Base-by-base conservation (phyloP, 2,888 invertebrate species). In the Trilocha varians region DNA sequence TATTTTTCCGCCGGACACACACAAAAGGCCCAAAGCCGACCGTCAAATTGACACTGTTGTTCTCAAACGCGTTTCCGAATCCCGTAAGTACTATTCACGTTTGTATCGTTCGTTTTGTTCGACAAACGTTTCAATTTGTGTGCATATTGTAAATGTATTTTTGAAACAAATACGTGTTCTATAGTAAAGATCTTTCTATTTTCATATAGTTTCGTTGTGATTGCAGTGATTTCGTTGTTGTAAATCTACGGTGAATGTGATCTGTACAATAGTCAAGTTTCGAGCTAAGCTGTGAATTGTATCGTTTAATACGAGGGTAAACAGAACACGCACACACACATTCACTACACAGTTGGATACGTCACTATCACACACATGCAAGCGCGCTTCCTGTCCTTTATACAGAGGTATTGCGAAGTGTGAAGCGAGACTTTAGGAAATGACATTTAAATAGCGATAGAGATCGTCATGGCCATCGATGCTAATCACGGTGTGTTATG, bases 341-440 rank as follows among this genome's bases (percentile, higher is more conserved):
- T 38, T 54, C 50, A 65, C 61, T 65, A 65, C 59, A 65, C 59
- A 57, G 49, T 57, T 51, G 48, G 42, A 57, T 52, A 58, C 48
- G 46, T 40, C 42, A 70, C 59, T 52, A 53, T 63, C 61, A 77
- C 73, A 78, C 65, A 68, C 78, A 79, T 80, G 79, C 79, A 77
- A 75, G 74, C 71, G 49, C 46, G 57, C 52, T 52, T 53, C 48
- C 50, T 46, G 46, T 48, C 53, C 34, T 34, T 33, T 25, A 38
- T 40, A 43, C 48, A 40, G 45, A 45, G 42, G 47, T 50, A 42
- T 37, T 53, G 52, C 54, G 47, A 42, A 47, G 49, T 54, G 57
- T 39, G 33, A 44, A 55, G 50, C 50, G 53, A 44, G 45, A 25
- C 11, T 25, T 40, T 44, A 36, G 48, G 48, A 51, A 25, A 39